Percentiles rank a stretch among this genome's conserved stretches.
phyloP scores from a whole-genome alignment of 2,888 invertebrate species.

The Aphidius colemani region DNA sequence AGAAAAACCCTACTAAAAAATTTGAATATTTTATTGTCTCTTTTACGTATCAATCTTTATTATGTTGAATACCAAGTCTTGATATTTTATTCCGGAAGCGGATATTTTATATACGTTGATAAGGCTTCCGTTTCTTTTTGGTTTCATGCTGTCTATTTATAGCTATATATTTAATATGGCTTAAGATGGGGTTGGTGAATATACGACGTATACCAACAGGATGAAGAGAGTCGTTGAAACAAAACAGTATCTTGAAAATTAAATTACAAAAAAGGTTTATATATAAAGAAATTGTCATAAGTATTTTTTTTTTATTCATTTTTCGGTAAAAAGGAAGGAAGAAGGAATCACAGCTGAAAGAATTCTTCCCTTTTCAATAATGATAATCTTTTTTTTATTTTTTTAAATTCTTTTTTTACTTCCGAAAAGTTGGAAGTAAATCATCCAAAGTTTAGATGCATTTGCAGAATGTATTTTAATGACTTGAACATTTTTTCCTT shows the following conservation, averaged over 20 bases:
- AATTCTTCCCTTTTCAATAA: constrained; percentile 32
- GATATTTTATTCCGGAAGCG: constrained; percentile 31
- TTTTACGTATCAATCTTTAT: background rate
- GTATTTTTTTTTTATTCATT: background rate
- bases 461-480: background rate
- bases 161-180: too few species aligned
- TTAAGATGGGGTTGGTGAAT: background rate
- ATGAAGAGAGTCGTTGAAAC: constrained; percentile 44
- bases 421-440: too few species aligned
- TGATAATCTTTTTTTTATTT: constrained; percentile 9
- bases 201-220: constrained; percentile 33
- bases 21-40: background rate
- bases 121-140: constrained; percentile 31
- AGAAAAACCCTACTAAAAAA: background rate
- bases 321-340: constrained; percentile 33
- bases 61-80: constrained; percentile 3
- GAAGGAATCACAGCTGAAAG: constrained; percentile 47
- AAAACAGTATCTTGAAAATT: constrained; percentile 29
- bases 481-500: too few species aligned
- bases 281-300: constrained; percentile 5
- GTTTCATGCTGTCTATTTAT: too few species aligned
- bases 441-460: too few species aligned
- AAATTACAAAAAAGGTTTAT: constrained; percentile 21
- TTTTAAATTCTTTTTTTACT: background rate
- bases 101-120: constrained; percentile 26